Evolutionary conservation across 2,888 invertebrate genomes (phyloP).

Genomic region (Syrphus vitripennis): DNA sequence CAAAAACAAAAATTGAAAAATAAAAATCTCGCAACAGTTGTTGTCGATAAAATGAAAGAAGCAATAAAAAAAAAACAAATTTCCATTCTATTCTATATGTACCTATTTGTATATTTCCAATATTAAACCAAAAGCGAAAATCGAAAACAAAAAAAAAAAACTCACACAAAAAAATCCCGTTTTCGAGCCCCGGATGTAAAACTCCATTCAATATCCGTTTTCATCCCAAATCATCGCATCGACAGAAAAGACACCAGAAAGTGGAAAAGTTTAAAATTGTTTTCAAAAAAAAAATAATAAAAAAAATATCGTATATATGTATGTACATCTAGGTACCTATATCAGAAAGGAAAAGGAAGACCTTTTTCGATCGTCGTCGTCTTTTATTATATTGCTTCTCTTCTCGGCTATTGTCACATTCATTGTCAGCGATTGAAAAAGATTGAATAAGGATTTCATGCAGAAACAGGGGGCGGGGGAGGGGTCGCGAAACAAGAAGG

Average conservation of each 20-base stretch:
- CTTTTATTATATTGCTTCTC: conserved; percentile 37
- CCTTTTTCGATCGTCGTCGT: conserved; percentile 1
- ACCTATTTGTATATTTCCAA: not conserved
- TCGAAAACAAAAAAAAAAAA: not conserved
- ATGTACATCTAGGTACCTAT: not conserved
- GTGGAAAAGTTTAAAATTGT: conserved; percentile 49
- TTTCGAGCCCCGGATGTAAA: conserved; percentile 60
- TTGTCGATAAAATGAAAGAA: conserved; percentile 27
- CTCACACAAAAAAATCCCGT: conserved; percentile 35
- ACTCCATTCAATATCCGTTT: conserved; percentile 69
- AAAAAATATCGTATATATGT: not conserved
- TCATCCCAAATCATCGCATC: conserved; percentile 38
- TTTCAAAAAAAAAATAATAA: not conserved
- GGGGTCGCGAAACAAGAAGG: not conserved
- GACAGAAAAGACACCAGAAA: conserved; percentile 23
- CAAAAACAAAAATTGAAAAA: conserved; percentile 15
- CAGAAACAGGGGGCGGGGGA: not conserved
- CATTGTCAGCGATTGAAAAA: conserved; percentile 31
- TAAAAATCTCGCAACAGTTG: conserved; percentile 46
- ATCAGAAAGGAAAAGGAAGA: conserved; percentile 3
- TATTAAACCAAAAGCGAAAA: not conserved
- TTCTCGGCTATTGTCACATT: conserved; percentile 30
- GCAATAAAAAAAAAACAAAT: conserved; percentile 42
- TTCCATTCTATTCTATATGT: conserved; percentile 28
- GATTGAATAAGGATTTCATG: conserved; percentile 31